Evolutionary conservation across 2,888 invertebrate genomes (phyloP).

Genomic region (Scaptomyza cyrtandrae): DNA sequence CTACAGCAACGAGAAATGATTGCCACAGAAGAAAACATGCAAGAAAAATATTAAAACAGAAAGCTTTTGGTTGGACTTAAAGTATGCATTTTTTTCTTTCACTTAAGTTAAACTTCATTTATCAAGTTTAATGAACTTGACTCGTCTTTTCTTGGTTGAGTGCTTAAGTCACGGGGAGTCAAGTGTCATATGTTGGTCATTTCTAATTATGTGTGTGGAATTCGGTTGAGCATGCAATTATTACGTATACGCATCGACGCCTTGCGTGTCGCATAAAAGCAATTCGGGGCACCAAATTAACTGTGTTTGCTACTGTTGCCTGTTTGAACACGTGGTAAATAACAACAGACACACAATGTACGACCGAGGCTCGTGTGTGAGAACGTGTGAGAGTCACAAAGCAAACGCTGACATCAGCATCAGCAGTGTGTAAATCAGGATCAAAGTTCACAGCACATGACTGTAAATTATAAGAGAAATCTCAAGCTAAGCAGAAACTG

Average conservation of each 20-base stretch:
- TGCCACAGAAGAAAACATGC: neutral
- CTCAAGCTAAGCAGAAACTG: constrained; percentile 61
- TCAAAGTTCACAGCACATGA: constrained; percentile 67
- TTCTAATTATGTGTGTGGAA: constrained; percentile 57
- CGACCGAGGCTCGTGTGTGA: neutral
- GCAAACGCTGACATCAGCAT: constrained; percentile 73
- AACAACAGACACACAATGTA: constrained; percentile 53
- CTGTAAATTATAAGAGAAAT: constrained; percentile 71
- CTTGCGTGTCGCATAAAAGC: constrained; percentile 35
- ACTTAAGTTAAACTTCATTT: neutral
- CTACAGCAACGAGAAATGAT: constrained; percentile 5
- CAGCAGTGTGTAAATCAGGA: constrained; percentile 72
- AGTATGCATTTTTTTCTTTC: neutral
- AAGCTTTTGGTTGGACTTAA: neutral
- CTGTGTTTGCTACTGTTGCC: constrained; percentile 37
- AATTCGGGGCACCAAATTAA: constrained; percentile 64
- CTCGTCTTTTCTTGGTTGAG: neutral
- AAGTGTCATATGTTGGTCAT: constrained; percentile 37
- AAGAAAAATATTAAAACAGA: neutral
- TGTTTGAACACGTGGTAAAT: constrained; percentile 62
- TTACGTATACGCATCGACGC: constrained; percentile 52
- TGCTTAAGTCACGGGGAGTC: constrained; percentile 2
- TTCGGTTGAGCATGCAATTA: constrained; percentile 55
- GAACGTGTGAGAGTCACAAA: constrained; percentile 43
- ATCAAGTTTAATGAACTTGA: neutral